phyloP scores from a whole-genome alignment of 2,888 invertebrate species.

The Pristionchus mayeri region DNA sequence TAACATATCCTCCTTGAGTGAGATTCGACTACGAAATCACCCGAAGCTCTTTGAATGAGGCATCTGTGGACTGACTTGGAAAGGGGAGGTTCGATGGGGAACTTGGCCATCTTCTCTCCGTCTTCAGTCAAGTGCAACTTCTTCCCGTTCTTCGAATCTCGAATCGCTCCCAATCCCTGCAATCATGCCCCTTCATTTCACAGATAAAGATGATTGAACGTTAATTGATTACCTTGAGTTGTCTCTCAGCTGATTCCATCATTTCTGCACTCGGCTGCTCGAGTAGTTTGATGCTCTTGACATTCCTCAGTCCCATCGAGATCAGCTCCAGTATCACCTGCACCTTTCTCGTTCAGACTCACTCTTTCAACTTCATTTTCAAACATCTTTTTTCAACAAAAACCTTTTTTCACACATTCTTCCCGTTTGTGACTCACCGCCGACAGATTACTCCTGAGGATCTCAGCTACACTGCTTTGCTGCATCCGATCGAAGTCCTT shows the following conservation, averaged over 20 bases:
- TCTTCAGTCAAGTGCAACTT: constrained; percentile 82
- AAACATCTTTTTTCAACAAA: too few species aligned
- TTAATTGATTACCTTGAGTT: constrained; percentile 57
- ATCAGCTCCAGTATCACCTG: constrained; percentile 86
- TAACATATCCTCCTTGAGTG: too few species aligned
- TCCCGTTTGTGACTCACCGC: constrained; percentile 47
- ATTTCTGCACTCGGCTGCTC: constrained; percentile 87
- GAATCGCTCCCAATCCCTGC: constrained; percentile 82
- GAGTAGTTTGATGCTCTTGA: constrained; percentile 89
- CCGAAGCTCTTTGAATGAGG: too few species aligned
- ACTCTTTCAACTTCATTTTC: too few species aligned
- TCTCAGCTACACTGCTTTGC: constrained; percentile 88
- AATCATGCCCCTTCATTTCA: constrained; percentile 65
- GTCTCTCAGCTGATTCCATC: constrained; percentile 62
- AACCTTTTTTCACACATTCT: neutral
- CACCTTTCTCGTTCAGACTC: constrained; percentile 78
- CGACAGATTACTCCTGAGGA: constrained; percentile 80
- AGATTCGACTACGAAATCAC: too few species aligned
- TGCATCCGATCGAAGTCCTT: constrained; percentile 85
- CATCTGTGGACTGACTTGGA: constrained; percentile 86
- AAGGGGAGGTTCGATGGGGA: constrained; percentile 92
- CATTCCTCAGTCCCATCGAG: constrained; percentile 86
- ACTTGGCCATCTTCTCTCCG: constrained; percentile 89
- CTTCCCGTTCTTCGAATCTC: constrained; percentile 72
- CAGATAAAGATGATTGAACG: neutral